Evolutionary conservation across 2,113 vertebrate species (phyloP).

Genomic region (Cranoglanis bouderius): DNA sequence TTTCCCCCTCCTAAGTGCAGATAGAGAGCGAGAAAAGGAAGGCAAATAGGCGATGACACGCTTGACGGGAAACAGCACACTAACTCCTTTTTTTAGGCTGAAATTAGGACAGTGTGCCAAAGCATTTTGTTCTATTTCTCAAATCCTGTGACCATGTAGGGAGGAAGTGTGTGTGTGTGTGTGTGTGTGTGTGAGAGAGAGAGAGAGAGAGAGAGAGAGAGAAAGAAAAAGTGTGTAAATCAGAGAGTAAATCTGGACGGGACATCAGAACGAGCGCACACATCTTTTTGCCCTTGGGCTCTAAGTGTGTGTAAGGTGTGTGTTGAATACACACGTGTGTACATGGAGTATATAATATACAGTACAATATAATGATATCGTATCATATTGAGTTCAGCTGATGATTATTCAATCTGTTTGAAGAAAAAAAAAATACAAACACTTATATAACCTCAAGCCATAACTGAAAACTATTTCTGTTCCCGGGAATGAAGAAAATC

Average conservation of each 20-base stretch:
- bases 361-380: not conserved
- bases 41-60: constrained; percentile 39
- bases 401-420: not conserved
- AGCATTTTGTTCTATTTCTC: constrained; percentile 50
- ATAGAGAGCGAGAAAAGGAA: constrained; percentile 55
- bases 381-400: not conserved
- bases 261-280: not conserved
- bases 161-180: constrained; percentile 39
- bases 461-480: not conserved
- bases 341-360: not conserved
- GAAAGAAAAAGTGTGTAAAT: not conserved
- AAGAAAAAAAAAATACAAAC: not conserved
- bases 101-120: constrained; percentile 60
- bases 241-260: constrained; percentile 2
- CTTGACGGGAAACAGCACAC: constrained; percentile 43
- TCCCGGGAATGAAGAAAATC: not conserved
- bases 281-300: not conserved
- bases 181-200: not conserved
- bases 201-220: not conserved
- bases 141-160: constrained; percentile 49
- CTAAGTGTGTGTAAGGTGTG: not conserved
- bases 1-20: constrained; percentile 52
- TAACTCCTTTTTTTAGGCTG: constrained; percentile 47
- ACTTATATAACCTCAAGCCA: not conserved
- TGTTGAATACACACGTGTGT: not conserved